A percentile compares a stretch with the other conserved stretches of the same genome.
These are phyloP conservation scores for Sebastolobus altivelis DNA, from an alignment of 2,797 vertebrate genomes.

Conservation along the genomic window DNA sequence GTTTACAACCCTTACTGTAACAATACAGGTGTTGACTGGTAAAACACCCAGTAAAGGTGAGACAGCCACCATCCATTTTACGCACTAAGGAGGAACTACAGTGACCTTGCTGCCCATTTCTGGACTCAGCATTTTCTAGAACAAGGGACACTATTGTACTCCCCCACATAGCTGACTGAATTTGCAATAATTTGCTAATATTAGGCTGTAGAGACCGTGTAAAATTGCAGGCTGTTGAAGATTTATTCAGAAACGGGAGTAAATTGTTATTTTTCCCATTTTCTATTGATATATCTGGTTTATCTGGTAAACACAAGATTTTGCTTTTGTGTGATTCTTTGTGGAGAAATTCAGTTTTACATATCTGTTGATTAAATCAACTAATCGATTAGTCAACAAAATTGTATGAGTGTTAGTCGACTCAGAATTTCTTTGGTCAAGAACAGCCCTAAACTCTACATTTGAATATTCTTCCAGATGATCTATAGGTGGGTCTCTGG, in stretches of 20 bases:
- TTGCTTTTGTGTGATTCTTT: too few relatives aligned
- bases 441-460: background rate
- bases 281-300: background rate
- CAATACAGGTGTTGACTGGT: background rate
- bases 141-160: slow-evolving; percentile 70
- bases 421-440: too few relatives aligned
- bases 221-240: slow-evolving; percentile 11
- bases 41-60: slow-evolving; percentile 38
- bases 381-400: too few relatives aligned
- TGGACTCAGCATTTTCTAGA: slow-evolving; percentile 46
- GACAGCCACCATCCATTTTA: slow-evolving; percentile 11
- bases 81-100: slow-evolving; percentile 11
- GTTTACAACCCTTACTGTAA: slow-evolving; percentile 1
- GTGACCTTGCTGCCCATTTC: slow-evolving; percentile 41
- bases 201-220: slow-evolving; percentile 24
- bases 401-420: too few relatives aligned
- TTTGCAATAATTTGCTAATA: slow-evolving; percentile 66
- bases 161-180: slow-evolving; percentile 63
- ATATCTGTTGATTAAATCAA: too few relatives aligned
- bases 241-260: slow-evolving; percentile 3
- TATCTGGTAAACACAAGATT: too few relatives aligned
- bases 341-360: too few relatives aligned
- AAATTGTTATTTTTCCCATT: background rate
- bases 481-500: background rate
- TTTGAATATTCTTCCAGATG: background rate